These are phyloP conservation scores for Andrena flavipes DNA, from an alignment of 2,888 invertebrate genomes.

Conservation along the genomic window DNA sequence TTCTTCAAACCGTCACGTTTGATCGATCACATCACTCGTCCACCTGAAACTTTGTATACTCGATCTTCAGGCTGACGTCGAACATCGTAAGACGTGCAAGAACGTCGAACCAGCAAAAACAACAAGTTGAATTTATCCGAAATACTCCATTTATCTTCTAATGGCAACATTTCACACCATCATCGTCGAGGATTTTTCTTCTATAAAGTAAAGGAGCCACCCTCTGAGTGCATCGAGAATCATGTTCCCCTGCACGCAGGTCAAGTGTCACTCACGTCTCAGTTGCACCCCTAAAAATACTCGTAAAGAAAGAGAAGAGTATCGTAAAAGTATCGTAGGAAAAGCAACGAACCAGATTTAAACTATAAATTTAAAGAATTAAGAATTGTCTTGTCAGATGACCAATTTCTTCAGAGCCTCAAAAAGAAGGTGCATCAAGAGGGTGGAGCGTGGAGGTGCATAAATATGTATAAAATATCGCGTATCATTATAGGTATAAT, in stretches of 20 bases:
- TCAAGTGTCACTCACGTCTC: no score
- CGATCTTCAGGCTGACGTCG: slow-evolving; percentile 15
- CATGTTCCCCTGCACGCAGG: slow-evolving; percentile 7
- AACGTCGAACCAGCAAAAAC: slow-evolving; percentile 2
- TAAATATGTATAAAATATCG: neutral
- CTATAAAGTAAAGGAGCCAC: neutral
- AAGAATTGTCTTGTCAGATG: neutral
- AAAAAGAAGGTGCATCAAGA: neutral
- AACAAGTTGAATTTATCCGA: neutral
- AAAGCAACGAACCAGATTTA: no score
- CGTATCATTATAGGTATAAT: no score
- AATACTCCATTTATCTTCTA: neutral
- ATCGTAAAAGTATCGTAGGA: no score
- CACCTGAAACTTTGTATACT: slow-evolving; percentile 6
- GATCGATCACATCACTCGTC: slow-evolving; percentile 10
- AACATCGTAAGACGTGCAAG: slow-evolving; percentile 3
- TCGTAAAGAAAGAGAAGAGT: no score
- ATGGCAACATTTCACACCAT: no score
- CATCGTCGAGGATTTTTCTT: no score
- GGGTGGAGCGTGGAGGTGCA: neutral
- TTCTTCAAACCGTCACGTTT: neutral
- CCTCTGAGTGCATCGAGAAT: slow-evolving; percentile 30
- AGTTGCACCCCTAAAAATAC: no score
- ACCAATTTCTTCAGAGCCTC: neutral
- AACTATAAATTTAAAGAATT: neutral